These are phyloP conservation scores for Germaria angustata DNA, from an alignment of 2,888 invertebrate genomes.

Conservation along the genomic window DNA sequence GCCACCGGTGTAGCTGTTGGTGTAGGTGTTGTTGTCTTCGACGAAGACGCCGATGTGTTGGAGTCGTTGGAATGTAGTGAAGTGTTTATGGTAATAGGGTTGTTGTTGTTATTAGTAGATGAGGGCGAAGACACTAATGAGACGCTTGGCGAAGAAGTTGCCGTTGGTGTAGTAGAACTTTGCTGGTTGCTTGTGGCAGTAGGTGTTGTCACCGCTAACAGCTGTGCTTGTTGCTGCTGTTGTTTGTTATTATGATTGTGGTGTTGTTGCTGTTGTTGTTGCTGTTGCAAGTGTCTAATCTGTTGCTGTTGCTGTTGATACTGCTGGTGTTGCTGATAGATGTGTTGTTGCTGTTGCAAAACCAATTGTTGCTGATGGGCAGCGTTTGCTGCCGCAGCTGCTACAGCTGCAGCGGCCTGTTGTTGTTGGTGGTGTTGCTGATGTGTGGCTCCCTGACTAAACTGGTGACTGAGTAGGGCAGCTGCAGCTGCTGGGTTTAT, in stretches of 20 bases:
- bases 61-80: slow-evolving; percentile 67
- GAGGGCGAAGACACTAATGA: slow-evolving; percentile 46
- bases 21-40: slow-evolving; percentile 64
- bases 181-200: slow-evolving; percentile 63
- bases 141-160: slow-evolving; percentile 69
- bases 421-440: slow-evolving; percentile 67
- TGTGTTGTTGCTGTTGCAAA: slow-evolving; percentile 78
- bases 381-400: slow-evolving; percentile 76
- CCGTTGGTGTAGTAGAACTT: slow-evolving; percentile 66
- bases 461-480: slow-evolving; percentile 76
- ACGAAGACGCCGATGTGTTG: slow-evolving; percentile 66
- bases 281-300: slow-evolving; percentile 73
- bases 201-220: slow-evolving; percentile 70
- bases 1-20: slow-evolving; percentile 59
- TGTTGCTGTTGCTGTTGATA: slow-evolving; percentile 73
- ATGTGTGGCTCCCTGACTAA: slow-evolving; percentile 71
- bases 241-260: slow-evolving; percentile 70
- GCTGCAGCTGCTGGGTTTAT: slow-evolving; percentile 76
- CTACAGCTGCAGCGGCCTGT: slow-evolving; percentile 71
- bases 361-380: slow-evolving; percentile 74
- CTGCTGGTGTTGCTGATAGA: slow-evolving; percentile 73
- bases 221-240: slow-evolving; percentile 71
- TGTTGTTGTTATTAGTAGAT: slow-evolving; percentile 34
- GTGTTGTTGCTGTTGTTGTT: slow-evolving; percentile 72
- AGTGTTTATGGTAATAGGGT: slow-evolving; percentile 37